phyloP scores from a whole-genome alignment of 2,113 vertebrate species.

The Corythornis vintsioides region DNA sequence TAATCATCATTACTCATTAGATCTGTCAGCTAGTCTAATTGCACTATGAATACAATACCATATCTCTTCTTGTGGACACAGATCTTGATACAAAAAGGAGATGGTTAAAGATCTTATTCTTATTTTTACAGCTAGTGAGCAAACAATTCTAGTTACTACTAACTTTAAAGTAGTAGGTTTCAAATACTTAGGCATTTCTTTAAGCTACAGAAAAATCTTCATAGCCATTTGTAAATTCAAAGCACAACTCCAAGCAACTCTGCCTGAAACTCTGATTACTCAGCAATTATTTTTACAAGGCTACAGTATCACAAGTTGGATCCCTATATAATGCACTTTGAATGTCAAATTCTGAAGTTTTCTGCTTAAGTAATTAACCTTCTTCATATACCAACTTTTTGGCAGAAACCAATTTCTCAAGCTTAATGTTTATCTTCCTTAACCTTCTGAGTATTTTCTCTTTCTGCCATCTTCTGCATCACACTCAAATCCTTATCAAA shows the following conservation, averaged over 20 bases:
- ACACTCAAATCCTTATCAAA: background rate
- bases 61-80: background rate
- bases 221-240: constrained; percentile 18
- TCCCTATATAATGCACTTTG: background rate
- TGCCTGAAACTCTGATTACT: constrained; percentile 31
- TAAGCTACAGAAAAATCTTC: background rate
- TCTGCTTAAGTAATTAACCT: background rate
- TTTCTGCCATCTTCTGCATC: background rate
- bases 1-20: background rate
- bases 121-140: background rate
- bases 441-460: background rate
- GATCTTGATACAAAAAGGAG: background rate
- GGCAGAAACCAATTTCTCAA: background rate
- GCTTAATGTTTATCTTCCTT: background rate
- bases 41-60: background rate
- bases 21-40: background rate
- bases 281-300: constrained; percentile 42
- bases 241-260: background rate
- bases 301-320: background rate
- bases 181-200: background rate
- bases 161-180: background rate
- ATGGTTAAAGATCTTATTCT: background rate
- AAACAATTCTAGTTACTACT: background rate
- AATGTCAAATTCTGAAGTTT: background rate
- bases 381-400: background rate